A percentile compares a stretch with the other conserved stretches of the same genome.
Conservation (phyloP, 2,797 vertebrate species). For the Nyctalus aviator region DNA sequence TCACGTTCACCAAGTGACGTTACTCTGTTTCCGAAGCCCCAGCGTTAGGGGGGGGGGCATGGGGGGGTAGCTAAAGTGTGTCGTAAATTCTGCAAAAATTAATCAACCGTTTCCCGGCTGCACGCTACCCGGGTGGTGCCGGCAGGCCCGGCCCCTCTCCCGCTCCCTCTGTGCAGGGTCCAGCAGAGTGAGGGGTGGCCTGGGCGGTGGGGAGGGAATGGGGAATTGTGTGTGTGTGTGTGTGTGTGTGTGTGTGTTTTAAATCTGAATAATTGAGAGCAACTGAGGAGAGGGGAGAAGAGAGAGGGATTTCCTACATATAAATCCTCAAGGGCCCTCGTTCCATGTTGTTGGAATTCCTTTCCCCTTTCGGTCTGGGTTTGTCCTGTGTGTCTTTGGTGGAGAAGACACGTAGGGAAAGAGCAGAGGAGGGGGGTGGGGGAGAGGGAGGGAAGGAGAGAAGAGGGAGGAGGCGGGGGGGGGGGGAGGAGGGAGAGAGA, state of each 20-base stretch:
- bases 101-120: slow-evolving; percentile 98
- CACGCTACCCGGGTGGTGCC: slow-evolving; percentile 95
- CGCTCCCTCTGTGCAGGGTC: slow-evolving; percentile 80
- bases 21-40: slow-evolving; percentile 78
- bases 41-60: slow-evolving; percentile 14
- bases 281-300: slow-evolving; percentile 80
- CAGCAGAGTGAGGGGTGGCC: slow-evolving; percentile 72
- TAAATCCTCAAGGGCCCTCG: slow-evolving; percentile 88
- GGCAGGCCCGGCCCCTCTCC: slow-evolving; percentile 93
- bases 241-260: not conserved
- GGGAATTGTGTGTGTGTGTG: slow-evolving; percentile 14
- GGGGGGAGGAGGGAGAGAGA: slow-evolving; percentile 72
- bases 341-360: slow-evolving; percentile 87
- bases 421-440: slow-evolving; percentile 85
- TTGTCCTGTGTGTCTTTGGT: slow-evolving; percentile 97
- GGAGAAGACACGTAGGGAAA: slow-evolving; percentile 89
- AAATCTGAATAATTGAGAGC: slow-evolving; percentile 87
- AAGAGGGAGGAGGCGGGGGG: slow-evolving; percentile 63
- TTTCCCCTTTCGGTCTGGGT: slow-evolving; percentile 91
- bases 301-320: slow-evolving; percentile 85
- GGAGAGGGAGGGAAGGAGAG: slow-evolving; percentile 37
- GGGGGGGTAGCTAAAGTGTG: slow-evolving; percentile 75
- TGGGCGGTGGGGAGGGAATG: slow-evolving; percentile 54
- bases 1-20: slow-evolving; percentile 84
- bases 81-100: slow-evolving; percentile 97